Percentiles rank a stretch among this genome's conserved stretches.
phyloP scores from a whole-genome alignment of 2,113 vertebrate species.

The Oncorhynchus nerka region DNA sequence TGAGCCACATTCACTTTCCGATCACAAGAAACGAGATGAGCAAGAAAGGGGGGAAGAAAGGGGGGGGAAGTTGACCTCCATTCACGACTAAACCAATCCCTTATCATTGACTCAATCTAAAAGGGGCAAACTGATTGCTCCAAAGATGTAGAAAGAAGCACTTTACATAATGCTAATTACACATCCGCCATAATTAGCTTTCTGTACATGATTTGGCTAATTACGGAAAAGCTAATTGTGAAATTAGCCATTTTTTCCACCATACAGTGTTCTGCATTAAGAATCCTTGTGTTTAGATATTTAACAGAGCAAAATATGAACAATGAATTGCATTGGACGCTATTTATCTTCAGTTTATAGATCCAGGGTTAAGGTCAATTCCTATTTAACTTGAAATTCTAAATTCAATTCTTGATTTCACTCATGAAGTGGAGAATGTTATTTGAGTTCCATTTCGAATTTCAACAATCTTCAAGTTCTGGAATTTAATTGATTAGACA shows the following conservation, averaged over 20 bases:
- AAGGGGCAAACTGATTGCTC: slow-evolving; percentile 65
- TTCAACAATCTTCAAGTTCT: too few species aligned
- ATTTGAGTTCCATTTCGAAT: too few species aligned
- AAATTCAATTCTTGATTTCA: too few species aligned
- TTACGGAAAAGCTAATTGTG: slow-evolving; percentile 68
- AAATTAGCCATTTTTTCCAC: slow-evolving; percentile 47
- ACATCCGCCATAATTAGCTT: slow-evolving; percentile 72
- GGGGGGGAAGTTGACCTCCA: slow-evolving; percentile 58
- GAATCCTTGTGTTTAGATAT: background rate
- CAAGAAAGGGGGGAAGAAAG: slow-evolving; percentile 44
- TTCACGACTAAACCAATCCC: slow-evolving; percentile 38
- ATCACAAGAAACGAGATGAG: slow-evolving; percentile 46
- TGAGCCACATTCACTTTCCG: slow-evolving; percentile 7
- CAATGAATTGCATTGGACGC: background rate
- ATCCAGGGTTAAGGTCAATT: too few species aligned
- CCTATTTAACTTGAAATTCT: too few species aligned
- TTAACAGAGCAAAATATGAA: background rate
- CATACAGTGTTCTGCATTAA: background rate
- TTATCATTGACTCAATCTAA: slow-evolving; percentile 52
- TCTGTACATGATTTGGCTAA: slow-evolving; percentile 54
- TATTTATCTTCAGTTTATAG: too few species aligned
- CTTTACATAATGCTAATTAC: slow-evolving; percentile 74
- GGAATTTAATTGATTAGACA: too few species aligned
- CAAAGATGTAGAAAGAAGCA: slow-evolving; percentile 58
- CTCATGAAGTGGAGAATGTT: too few species aligned